phyloP scores from a whole-genome alignment of 2,797 vertebrate genomes.

The Poecile montanus region DNA sequence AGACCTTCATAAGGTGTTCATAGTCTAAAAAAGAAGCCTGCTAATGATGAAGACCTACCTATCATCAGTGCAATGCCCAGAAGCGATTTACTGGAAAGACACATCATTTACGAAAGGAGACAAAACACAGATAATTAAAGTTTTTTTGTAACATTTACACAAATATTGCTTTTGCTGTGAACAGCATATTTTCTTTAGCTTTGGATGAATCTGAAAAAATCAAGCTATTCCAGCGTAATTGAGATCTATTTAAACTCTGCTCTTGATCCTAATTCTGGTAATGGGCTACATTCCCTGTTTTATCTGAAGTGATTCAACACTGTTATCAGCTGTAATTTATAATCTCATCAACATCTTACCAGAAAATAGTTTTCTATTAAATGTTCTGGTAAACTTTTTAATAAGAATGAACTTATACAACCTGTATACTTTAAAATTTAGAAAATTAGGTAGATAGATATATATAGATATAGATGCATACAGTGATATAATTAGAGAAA shows the following conservation, averaged over 20 bases:
- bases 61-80: neutral
- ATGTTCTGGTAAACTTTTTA: neutral
- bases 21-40: neutral
- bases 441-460: neutral
- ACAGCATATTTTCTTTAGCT: neutral
- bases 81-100: neutral
- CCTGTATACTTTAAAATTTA: neutral
- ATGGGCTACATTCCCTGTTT: neutral
- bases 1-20: neutral
- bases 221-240: neutral
- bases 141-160: neutral
- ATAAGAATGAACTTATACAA: neutral
- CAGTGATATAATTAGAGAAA: neutral
- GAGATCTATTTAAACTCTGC: neutral
- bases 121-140: neutral
- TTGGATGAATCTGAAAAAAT: neutral
- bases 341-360: neutral
- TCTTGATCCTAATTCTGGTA: neutral
- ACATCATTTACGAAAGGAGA: neutral
- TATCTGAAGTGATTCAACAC: neutral
- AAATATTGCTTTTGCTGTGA: neutral
- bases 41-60: neutral
- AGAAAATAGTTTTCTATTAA: neutral
- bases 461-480: too few species aligned
- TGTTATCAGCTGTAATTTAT: neutral